Percentiles rank a stretch among this genome's conserved stretches.
These are phyloP conservation scores for Orussus abietinus DNA, from an alignment of 1,140 invertebrate genomes.

Conservation along the genomic window DNA sequence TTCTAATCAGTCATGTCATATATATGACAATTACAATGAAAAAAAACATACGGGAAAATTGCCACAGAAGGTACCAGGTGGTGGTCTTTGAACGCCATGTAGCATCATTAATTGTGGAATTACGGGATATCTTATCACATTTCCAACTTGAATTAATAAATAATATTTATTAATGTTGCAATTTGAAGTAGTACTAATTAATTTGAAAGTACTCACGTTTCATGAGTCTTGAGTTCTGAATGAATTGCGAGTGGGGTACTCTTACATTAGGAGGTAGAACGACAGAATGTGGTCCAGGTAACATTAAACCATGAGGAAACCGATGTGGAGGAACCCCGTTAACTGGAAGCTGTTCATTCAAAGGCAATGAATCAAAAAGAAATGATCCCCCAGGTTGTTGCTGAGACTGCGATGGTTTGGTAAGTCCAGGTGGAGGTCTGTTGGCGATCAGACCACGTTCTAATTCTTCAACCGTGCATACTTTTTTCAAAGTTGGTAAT, in stretches of 20 bases:
- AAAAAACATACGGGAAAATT: slow-evolving; percentile 33
- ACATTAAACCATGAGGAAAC: slow-evolving; percentile 41
- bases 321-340: slow-evolving; percentile 42
- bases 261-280: slow-evolving; percentile 38
- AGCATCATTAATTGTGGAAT: slow-evolving; percentile 42
- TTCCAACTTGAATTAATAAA: slow-evolving; percentile 43
- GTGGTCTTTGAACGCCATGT: slow-evolving; percentile 36
- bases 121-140: slow-evolving; percentile 44
- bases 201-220: slow-evolving; percentile 30
- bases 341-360: slow-evolving; percentile 32
- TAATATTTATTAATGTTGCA: slow-evolving; percentile 1
- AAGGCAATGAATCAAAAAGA: slow-evolving; percentile 30
- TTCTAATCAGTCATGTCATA: background rate
- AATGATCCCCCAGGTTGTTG: slow-evolving; percentile 27
- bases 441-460: slow-evolving; percentile 53
- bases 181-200: slow-evolving; percentile 5
- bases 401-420: slow-evolving; percentile 37
- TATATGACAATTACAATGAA: background rate
- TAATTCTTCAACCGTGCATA: slow-evolving; percentile 58
- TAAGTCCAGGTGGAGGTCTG: slow-evolving; percentile 40
- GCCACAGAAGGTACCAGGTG: slow-evolving; percentile 36
- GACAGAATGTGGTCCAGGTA: slow-evolving; percentile 31
- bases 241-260: slow-evolving; percentile 40
- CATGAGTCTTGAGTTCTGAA: slow-evolving; percentile 42
- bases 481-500: slow-evolving; percentile 43